Evolutionary conservation across 1,140 invertebrate species (phyloP).

Genomic region (Stenopsyche tienmushanensis): DNA sequence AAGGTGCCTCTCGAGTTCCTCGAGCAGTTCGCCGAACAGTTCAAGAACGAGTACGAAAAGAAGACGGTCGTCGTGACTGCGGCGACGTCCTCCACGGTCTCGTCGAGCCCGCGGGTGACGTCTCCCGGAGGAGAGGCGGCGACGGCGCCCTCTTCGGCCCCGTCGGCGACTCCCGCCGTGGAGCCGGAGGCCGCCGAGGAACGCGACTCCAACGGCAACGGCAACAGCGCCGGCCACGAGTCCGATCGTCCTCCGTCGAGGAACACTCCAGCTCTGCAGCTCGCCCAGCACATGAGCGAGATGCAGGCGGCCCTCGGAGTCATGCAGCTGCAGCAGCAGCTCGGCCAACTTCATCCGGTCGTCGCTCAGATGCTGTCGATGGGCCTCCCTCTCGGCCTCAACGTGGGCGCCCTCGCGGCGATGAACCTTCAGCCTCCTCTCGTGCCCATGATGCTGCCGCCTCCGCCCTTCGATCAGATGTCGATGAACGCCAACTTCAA

Average conservation of each 20-base stretch:
- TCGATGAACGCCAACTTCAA: conserved; percentile 56
- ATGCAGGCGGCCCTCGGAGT: conserved; percentile 85
- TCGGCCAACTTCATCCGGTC: conserved; percentile 77
- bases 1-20: conserved; percentile 85
- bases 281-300: conserved; percentile 79
- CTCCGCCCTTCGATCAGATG: conserved; percentile 70
- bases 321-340: conserved; percentile 83
- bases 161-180: conserved; percentile 33
- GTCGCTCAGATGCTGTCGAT: conserved; percentile 66
- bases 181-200: conserved; percentile 49
- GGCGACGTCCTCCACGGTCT: conserved; percentile 58
- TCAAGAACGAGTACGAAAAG: conserved; percentile 83
- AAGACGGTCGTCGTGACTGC: conserved; percentile 70
- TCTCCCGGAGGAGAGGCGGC: conserved; percentile 47
- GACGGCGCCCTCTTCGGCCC: conserved; percentile 44
- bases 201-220: conserved; percentile 59
- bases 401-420: conserved; percentile 78
- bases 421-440: conserved; percentile 86
- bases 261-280: conserved; percentile 54
- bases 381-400: conserved; percentile 81
- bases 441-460: conserved; percentile 88
- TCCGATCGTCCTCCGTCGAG: conserved; percentile 45
- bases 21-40: conserved; percentile 89
- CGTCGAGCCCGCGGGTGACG: conserved; percentile 60
- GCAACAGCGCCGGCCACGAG: conserved; percentile 62